Conservation (phyloP, 2,888 invertebrate species). For the Thera britannica region DNA sequence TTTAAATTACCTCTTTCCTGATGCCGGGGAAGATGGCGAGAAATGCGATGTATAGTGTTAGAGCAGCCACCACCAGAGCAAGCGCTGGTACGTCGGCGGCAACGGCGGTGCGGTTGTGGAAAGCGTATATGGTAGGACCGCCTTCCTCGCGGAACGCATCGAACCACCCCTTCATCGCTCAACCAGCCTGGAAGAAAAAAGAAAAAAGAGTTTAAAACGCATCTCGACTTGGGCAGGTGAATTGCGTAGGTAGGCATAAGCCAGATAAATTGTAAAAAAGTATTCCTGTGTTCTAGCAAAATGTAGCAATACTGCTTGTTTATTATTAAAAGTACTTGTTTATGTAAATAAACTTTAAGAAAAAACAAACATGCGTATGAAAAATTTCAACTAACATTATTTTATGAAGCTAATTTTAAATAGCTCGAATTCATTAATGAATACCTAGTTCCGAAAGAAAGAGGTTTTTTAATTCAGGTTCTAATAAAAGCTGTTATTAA, state of each 20-base stretch:
- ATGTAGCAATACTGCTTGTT: no score
- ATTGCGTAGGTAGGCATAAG: no score
- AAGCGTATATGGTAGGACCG: slow-evolving; percentile 97
- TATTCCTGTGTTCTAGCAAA: no score
- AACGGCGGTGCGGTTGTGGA: slow-evolving; percentile 97
- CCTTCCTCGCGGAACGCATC: slow-evolving; percentile 98
- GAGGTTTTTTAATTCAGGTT: background rate
- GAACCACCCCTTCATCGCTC: slow-evolving; percentile 97
- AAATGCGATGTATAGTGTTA: slow-evolving; percentile 96
- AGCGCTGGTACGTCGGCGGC: slow-evolving; percentile 96
- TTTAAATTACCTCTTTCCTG: slow-evolving; percentile 90
- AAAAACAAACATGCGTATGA: no score
- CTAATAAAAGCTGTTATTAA: background rate
- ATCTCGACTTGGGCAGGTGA: no score
- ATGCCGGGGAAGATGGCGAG: slow-evolving; percentile 98
- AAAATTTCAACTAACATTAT: no score
- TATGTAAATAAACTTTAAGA: no score
- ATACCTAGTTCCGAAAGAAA: background rate
- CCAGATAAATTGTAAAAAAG: no score
- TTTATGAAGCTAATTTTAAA: no score
- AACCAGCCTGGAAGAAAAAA: slow-evolving; percentile 70
- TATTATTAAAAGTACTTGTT: no score
- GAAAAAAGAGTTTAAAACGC: slow-evolving; percentile 1
- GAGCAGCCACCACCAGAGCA: slow-evolving; percentile 93
- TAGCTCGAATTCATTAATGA: no score